These are phyloP conservation scores for Puntigrus tetrazona DNA, from an alignment of 2,113 vertebrate genomes.

Conservation along the genomic window DNA sequence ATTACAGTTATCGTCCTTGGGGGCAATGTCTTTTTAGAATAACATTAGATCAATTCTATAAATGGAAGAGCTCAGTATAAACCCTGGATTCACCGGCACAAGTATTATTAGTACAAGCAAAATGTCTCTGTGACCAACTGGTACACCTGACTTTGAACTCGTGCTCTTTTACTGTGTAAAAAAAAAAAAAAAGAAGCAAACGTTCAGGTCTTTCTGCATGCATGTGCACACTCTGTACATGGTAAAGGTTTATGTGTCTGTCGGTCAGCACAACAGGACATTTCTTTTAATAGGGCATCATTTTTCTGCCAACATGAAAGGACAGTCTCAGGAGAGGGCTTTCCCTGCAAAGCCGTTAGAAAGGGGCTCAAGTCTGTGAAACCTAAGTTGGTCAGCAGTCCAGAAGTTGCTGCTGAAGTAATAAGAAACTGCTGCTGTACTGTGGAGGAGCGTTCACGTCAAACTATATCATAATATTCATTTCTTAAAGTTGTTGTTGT, in stretches of 20 bases:
- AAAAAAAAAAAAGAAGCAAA: neutral
- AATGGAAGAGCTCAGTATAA: neutral
- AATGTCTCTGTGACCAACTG: neutral
- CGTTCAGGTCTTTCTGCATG: constrained; percentile 1
- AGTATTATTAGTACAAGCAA: neutral
- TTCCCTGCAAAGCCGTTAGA: constrained; percentile 18
- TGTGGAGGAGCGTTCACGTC: neutral
- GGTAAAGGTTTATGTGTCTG: constrained; percentile 14
- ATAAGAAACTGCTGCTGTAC: neutral
- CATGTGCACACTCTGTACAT: neutral
- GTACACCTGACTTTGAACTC: constrained; percentile 42
- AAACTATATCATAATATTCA: neutral
- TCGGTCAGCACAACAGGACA: constrained; percentile 4
- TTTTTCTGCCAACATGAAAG: constrained; percentile 6
- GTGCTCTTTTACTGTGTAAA: neutral
- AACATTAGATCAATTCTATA: neutral
- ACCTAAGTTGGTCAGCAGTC: constrained; percentile 6
- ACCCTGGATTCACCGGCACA: neutral
- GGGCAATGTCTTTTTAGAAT: neutral
- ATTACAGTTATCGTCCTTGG: neutral
- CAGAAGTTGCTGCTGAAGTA: neutral
- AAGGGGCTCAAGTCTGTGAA: constrained; percentile 13
- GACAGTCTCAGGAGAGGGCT: neutral
- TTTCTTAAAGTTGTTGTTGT: neutral
- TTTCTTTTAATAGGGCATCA: constrained; percentile 7